These are phyloP conservation scores for Pterocles orientalis DNA, from an alignment of 2,113 vertebrate species.

Conservation along the genomic window DNA sequence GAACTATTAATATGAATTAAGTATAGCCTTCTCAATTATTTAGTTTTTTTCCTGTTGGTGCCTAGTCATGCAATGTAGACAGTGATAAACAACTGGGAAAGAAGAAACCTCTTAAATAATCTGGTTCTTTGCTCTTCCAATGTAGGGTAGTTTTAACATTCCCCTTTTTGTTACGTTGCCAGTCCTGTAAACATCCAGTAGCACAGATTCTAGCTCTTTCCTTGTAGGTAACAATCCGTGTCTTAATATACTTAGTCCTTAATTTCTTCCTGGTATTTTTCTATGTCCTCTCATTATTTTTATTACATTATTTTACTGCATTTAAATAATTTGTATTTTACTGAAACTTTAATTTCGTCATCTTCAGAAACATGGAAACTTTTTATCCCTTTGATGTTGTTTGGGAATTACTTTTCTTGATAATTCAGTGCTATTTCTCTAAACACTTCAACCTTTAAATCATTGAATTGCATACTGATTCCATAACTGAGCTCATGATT, in stretches of 20 bases:
- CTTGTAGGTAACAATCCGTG: neutral
- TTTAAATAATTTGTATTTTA: neutral
- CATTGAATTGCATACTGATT: fast-evolving
- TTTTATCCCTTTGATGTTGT: neutral
- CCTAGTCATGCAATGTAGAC: neutral
- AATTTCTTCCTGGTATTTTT: neutral
- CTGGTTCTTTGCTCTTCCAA: neutral
- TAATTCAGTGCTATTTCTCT: neutral
- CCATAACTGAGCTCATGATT: neutral
- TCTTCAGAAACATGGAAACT: neutral
- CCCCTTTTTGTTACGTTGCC: neutral
- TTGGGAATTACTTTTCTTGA: neutral
- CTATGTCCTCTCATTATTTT: neutral
- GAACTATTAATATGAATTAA: neutral
- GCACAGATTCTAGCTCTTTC: neutral
- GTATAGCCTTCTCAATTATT: neutral
- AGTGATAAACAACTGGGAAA: neutral
- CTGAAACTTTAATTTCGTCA: neutral
- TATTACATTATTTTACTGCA: neutral
- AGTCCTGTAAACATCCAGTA: neutral
- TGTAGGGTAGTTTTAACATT: neutral
- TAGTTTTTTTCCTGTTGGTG: neutral
- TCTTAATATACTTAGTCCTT: neutral
- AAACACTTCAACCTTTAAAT: neutral
- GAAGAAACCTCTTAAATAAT: neutral